Evolutionary conservation across 2,797 vertebrate species (phyloP).

Genomic region (Xenentodon cancila): DNA sequence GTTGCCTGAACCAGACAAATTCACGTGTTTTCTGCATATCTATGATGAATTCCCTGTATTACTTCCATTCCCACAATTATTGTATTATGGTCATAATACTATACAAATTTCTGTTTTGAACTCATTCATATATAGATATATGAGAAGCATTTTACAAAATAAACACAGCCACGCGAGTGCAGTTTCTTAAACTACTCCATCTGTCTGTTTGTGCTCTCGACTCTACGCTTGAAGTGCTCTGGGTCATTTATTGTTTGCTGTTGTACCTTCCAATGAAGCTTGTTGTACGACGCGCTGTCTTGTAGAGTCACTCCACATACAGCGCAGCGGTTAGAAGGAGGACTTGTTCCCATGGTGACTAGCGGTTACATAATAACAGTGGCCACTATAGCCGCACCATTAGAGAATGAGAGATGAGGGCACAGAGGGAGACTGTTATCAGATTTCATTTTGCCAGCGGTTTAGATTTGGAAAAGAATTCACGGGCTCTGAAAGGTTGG

Average conservation of each 20-base stretch:
- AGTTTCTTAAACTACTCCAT: conserved; percentile 16
- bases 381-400: conserved; percentile 55
- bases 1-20: too few relatives aligned
- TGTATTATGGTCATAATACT: conserved; percentile 7
- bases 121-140: conserved; percentile 2
- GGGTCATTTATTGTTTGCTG: background rate
- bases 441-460: conserved; percentile 31
- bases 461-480: conserved; percentile 37
- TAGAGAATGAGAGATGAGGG: conserved; percentile 56
- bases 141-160: conserved; percentile 37
- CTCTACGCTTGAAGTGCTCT: conserved; percentile 37
- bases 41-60: conserved; percentile 27
- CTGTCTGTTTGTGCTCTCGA: conserved; percentile 43
- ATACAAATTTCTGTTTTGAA: conserved; percentile 31
- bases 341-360: conserved; percentile 71
- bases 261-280: conserved; percentile 5
- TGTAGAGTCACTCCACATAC: conserved; percentile 45
- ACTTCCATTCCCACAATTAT: conserved; percentile 23
- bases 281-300: conserved; percentile 48
- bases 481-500: too few relatives aligned
- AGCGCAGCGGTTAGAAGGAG: conserved; percentile 11
- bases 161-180: conserved; percentile 48
- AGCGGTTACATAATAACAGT: conserved; percentile 70
- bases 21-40: background rate
- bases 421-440: conserved; percentile 40